Base-by-base conservation (phyloP, 2,797 vertebrate species). In the Galaxias olidus region DNA sequence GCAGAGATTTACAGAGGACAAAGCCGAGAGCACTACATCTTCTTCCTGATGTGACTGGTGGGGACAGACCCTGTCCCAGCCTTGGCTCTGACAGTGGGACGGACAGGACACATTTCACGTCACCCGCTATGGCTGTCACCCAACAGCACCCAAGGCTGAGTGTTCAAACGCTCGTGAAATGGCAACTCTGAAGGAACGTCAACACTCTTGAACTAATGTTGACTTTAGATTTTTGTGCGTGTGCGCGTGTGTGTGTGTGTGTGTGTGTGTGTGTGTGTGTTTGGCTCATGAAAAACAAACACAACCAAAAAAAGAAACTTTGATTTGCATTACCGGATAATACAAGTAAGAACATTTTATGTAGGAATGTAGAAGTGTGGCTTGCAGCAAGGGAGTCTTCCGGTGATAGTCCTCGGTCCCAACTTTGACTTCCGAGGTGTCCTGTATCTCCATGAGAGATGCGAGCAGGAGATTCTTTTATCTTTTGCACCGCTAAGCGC, bases 111-210 rank as follows among this genome's bases (percentile, higher is more conserved):
- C 71, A 74, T 80, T 74, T 83, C 73, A 74, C 50, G 63, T 68
- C n/a, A 77, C 55, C 75, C 84, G 80, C 81, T 10, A 77, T n/a
- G n/a, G 58, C 74, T 84, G 79, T 82, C 81, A 86, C 74, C 18
- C 66, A 50, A 54, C 55, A 66, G 46, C 67, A 74, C 69, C 66
- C 65, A 68, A 77, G 79, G 60, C 63, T 61, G 67, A 73, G 47
- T 49, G 48, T 62, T 18, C 44, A 9, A 13, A 60, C 10, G 19
- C 30, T 58, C 17, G 49, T 55, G 14, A 43, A 9, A 63, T 19
- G 17, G 62, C 53, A 71, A 30, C 59, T 71, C 59, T 73, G 61
- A 65, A 41, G 70, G 71, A 17, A 14, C 52, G 69, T 66, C 62
- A 67, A 57, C 65, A 65, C 52, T 4, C 58, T 49, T 50, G 7